Evolutionary conservation across 2,888 invertebrate genomes (phyloP), one percentile per base, ranked within the genome.

Genomic region (Nephrotoma guestfalica): DNA sequence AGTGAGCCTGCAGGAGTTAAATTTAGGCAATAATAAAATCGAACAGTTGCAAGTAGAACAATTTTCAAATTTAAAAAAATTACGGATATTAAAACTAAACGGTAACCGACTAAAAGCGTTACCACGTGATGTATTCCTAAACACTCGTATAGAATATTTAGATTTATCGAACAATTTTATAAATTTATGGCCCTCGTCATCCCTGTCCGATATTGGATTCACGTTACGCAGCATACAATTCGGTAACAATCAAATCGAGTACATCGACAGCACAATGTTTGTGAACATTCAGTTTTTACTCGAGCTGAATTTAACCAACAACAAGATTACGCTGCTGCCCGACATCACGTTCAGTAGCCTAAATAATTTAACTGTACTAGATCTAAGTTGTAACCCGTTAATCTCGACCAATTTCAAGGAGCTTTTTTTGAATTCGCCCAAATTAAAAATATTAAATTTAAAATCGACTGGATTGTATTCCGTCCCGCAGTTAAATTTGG

Each of bases 321-420:
- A 97, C 92, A 95, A 95, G 89, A 93, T 97, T 87, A 96, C 96
- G 18, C 96, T 97, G 88, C 91, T 97, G 88, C 97, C 97, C 2
- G 97, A 97, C 91, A 97, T 97, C 90, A 96, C 97, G 30, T 97
- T 97, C 91, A 95, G 95, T 41, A 96, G 96, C 89, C 93, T 97
- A 86, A 95, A 95, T 84, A 95, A 95, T 88, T 92, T 97, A 88
- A 94, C 97, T 88, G 94, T 94, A 89, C 92, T 97, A 89, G 96
- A 97, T 91, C 92, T 97, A 86, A 95, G 96, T 88, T 94, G 94
- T 88, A 97, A 97, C 92, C 94, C 94, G 47, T 92, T 97, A 88
- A 95, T 96, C 89, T 96, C 95, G 43, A 95, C 97, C 88, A 96
- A 96, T 92, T 95, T 96, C 90, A 96, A 96, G 90, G 97, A 97